Conservation (phyloP, 2,797 vertebrate species). For the Echiichthys vipera region DNA sequence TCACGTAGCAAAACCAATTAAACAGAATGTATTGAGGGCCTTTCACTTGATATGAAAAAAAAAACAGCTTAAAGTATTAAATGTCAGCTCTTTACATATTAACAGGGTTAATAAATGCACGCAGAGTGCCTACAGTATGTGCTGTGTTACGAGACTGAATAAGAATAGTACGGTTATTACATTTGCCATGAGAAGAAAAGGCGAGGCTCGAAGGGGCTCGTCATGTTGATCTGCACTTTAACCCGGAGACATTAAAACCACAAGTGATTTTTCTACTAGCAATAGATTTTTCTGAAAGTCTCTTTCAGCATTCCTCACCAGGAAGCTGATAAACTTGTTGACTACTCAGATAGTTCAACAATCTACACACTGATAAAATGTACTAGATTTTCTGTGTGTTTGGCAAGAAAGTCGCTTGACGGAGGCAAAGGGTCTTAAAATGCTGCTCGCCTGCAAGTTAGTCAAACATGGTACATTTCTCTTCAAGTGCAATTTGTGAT, state of each 20-base stretch:
- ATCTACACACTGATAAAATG: conserved; percentile 23
- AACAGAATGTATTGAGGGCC: conserved; percentile 30
- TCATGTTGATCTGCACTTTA: background rate
- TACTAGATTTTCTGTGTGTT: background rate
- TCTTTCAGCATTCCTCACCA: conserved; percentile 9
- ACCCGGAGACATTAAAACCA: conserved; percentile 7
- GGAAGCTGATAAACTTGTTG: conserved; percentile 20
- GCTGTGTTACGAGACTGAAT: background rate
- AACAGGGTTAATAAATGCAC: conserved; percentile 29
- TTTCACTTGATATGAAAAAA: conserved; percentile 43
- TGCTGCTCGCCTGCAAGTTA: background rate
- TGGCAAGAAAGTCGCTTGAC: background rate
- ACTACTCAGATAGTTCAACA: background rate
- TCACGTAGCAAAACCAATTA: conserved; percentile 58
- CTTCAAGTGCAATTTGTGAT: background rate
- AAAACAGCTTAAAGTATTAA: conserved; percentile 22
- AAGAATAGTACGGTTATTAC: background rate
- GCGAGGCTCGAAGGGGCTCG: background rate
- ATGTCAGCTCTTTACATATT: conserved; percentile 25
- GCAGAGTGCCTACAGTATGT: background rate
- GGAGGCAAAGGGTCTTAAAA: background rate
- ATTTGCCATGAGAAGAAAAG: background rate
- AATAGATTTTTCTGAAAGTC: too few species aligned
- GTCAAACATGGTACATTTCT: background rate
- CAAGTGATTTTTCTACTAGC: conserved; percentile 1